Evolutionary conservation across 2,113 vertebrate species (phyloP).

Genomic region (Siniperca knerii): DNA sequence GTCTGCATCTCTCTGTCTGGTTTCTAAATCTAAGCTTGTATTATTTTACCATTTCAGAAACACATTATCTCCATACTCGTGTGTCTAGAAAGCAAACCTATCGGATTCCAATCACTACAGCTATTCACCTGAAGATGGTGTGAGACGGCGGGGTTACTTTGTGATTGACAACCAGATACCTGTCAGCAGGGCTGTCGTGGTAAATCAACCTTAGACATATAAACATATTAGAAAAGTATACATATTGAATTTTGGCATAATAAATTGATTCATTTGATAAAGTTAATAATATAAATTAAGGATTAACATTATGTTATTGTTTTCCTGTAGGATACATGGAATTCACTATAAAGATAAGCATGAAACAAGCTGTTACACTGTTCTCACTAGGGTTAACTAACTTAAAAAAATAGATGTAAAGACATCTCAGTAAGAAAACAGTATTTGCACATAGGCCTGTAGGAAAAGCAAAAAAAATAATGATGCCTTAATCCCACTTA

Average conservation of each 20-base stretch:
- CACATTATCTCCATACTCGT: slow-evolving; percentile 7
- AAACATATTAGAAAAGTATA: background rate
- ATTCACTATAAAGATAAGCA: no score
- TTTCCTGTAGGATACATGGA: no score
- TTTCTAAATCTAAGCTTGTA: background rate
- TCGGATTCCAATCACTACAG: background rate
- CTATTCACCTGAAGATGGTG: background rate
- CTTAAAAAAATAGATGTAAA: no score
- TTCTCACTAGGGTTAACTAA: no score
- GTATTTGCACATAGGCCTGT: no score
- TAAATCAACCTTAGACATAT: background rate
- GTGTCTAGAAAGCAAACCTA: background rate
- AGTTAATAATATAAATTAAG: background rate
- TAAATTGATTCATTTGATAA: background rate
- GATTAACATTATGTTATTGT: background rate
- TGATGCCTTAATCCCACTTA: no score
- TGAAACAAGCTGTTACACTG: no score
- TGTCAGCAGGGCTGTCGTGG: background rate
- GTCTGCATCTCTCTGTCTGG: background rate
- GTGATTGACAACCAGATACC: background rate
- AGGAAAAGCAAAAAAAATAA: no score
- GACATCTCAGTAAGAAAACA: no score
- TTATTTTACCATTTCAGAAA: slow-evolving; percentile 8
- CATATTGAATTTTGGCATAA: background rate
- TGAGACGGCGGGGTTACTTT: background rate